These are phyloP conservation scores for Tinea pellionella DNA, from an alignment of 2,888 invertebrate species.

Conservation along the genomic window DNA sequence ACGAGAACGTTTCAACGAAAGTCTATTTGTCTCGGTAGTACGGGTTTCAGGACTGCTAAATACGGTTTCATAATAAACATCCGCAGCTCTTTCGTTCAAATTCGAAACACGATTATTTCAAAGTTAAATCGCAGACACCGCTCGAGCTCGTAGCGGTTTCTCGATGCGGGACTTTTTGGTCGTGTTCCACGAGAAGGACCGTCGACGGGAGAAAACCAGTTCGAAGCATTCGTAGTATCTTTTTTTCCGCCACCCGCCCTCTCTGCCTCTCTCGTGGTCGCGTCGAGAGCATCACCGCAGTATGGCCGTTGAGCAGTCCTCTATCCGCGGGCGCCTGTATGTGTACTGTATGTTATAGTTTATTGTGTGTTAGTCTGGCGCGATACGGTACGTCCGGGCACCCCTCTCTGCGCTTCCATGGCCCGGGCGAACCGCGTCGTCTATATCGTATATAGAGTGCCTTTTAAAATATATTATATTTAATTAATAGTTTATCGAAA, in stretches of 20 bases:
- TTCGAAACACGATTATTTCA: neutral
- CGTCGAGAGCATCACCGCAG: conserved; percentile 20
- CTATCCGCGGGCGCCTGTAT: conserved; percentile 17
- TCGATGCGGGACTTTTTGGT: conserved; percentile 28
- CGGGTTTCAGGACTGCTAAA: neutral
- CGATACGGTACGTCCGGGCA: neutral
- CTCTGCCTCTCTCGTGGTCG: conserved; percentile 1
- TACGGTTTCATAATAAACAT: neutral
- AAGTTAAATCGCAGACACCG: neutral
- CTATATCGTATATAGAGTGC: conserved; percentile 34
- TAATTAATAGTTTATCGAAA: conserved; percentile 66
- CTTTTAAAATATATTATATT: conserved; percentile 61
- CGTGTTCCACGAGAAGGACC: conserved; percentile 49
- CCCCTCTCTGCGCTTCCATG: conserved; percentile 37
- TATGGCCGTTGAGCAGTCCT: conserved; percentile 27
- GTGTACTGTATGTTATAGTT: neutral
- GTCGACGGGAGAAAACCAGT: conserved; percentile 41
- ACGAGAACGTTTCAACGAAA: neutral
- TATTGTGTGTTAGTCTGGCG: neutral
- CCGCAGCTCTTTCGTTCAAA: neutral
- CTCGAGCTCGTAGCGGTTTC: conserved; percentile 21
- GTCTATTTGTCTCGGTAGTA: neutral
- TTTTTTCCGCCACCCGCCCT: conserved; percentile 31
- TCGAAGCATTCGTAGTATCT: conserved; percentile 57
- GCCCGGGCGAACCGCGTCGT: conserved; percentile 19